Base-by-base conservation (phyloP, 2,888 invertebrate genomes). In the Phyllotreta striolata region DNA sequence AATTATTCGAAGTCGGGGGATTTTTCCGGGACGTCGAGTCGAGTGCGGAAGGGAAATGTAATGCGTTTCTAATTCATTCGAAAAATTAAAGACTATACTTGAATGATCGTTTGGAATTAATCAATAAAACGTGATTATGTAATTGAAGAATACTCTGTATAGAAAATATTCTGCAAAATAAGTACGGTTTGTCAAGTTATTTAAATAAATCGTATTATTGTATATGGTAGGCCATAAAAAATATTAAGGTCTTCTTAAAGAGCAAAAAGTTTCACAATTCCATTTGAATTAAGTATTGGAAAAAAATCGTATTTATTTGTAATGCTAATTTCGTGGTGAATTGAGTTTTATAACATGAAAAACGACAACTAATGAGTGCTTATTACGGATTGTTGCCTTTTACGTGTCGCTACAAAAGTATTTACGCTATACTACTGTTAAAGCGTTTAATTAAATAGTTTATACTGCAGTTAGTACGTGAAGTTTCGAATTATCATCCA, bases 241-340 rank as follows among this genome's bases (percentile, higher is more conserved):
- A 13, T 55, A 44, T 35, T 56, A 43, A 55, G 43, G 34, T 46
- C 41, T 14, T 57, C 59, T 59, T 43, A 61, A 62, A 58, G 60
- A 14, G 59, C 62, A 12, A 40, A 64, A 62, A 43, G 2, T 69
- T 64, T 65, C 66, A 57, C 66, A 66, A 66, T 66, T 60, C 24
- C 54, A 69, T 67, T 67, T 69, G 67, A 66, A 69, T 69, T 43
- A 61, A 52, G 61, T 64, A 61, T 66, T 63, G 66, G 66, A 55
- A 49, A 64, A 69, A 66, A 66, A 66, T 66, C 66, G 62, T 60
- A 63, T 67, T 67, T 46, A 58, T 41, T 58, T 47, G 63, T 58
- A 63, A 55, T 63, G 54, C 55, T 63, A 54, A 58, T 63, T 63
- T 24, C 24, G 47, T 47, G 58, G 10, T 44, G 41, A 56, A 54